Base-by-base conservation (phyloP, 2,797 vertebrate genomes). In the Chaenodraco wilsoni region DNA sequence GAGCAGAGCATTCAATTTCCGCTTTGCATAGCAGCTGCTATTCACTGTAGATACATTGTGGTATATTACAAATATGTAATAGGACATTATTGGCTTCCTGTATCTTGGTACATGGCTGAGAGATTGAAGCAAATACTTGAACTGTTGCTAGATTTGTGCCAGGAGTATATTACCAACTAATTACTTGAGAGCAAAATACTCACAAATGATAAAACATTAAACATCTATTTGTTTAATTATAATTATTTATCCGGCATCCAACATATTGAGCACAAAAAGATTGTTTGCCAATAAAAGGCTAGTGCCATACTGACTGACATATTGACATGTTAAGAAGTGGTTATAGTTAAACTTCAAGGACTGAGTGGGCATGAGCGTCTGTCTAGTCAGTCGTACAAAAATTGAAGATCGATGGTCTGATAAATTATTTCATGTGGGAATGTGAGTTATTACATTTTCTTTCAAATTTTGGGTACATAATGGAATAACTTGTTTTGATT, bases 51-150 rank as follows among this genome's bases (percentile, higher is more conserved):
- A 82, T 89, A 83, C 81, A 87, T 89, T 83, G 65, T 89, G 82
- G 33, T 81, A 76, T 87, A 89, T 87, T 88, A 86, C 82, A 87
- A 90, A 90, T 78, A 83, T 80, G 78, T 90, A 91, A 92, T 88
- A 72, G 79, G 84, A 90, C 87, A 88, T 91, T 91, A 93, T 91
- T 86, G 81, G 84, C 88, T 87, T 90, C 88, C 90, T 92, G 90
- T 76, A 87, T 74, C 60, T 61, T 33, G 51, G 51, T 61, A 50
- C 66, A 64, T 49, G 48, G 63, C 61, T 81, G 65, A 82, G 63
- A 44, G 56, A 72, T 61, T 65, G 51, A 74, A 64, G 74, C 65
- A 65, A 56, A 72, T 41, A 43, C 62, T 59, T 19, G 46, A 61
- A 77, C 46, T 66, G 10, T 64, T 45, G 14, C 17, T 46, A 58